Percentiles rank a stretch among this genome's conserved stretches.
These are phyloP conservation scores for Drosophila trapezifrons DNA, from an alignment of 1,140 invertebrate species.

Conservation along the genomic window DNA sequence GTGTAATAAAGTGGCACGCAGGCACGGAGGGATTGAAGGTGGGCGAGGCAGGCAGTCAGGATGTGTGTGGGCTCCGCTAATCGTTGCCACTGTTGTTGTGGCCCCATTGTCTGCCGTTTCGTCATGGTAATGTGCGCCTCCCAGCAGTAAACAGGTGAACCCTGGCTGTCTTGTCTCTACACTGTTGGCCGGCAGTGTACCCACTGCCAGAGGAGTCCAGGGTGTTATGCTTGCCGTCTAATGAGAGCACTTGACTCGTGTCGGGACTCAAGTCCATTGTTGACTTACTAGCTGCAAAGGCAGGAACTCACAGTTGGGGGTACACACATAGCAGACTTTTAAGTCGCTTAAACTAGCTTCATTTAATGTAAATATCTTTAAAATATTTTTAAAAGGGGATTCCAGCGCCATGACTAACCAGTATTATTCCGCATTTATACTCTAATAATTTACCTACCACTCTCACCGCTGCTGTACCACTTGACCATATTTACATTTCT, in stretches of 20 bases:
- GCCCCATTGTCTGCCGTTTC: conserved; percentile 48
- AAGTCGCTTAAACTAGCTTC: no score
- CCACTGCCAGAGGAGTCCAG: conserved; percentile 9
- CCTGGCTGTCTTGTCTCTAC: conserved; percentile 10
- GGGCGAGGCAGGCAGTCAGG: conserved; percentile 11
- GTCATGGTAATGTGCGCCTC: conserved; percentile 61
- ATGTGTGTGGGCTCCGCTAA: conserved; percentile 52
- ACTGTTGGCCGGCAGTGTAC: conserved; percentile 14
- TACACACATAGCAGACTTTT: background rate
- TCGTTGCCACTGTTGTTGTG: conserved; percentile 72
- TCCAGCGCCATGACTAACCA: no score
- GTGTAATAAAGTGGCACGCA: conserved; percentile 52
- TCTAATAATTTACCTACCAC: background rate
- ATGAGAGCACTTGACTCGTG: conserved; percentile 49
- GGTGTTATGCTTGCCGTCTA: conserved; percentile 27
- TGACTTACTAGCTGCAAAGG: conserved; percentile 20
- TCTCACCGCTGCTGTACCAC: background rate
- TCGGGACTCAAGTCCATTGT: conserved; percentile 26
- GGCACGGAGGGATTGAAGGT: conserved; percentile 1
- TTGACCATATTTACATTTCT: conserved; percentile 13
- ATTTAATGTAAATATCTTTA: no score
- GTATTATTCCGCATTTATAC: background rate
- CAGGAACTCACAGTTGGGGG: background rate
- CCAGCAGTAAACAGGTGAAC: background rate
- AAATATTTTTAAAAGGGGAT: background rate